These are phyloP conservation scores for Scaptomyza montana DNA, from an alignment of 1,140 invertebrate genomes.

Conservation along the genomic window DNA sequence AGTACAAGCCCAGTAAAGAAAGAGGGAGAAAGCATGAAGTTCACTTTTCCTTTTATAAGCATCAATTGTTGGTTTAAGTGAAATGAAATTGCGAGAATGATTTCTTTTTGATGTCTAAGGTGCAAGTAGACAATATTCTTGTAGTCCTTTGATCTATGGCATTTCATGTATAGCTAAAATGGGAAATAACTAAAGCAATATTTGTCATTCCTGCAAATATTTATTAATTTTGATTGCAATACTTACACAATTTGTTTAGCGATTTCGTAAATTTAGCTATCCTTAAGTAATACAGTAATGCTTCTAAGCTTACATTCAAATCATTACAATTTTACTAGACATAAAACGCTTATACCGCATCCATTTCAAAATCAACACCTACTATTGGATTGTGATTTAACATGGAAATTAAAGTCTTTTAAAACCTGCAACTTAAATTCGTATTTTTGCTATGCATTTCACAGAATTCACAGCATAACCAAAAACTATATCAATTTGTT, in stretches of 20 bases:
- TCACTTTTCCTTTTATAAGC: slow-evolving; percentile 6
- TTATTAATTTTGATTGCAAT: too few relatives aligned
- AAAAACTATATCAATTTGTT: neutral
- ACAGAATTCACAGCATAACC: neutral
- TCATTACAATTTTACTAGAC: too few relatives aligned
- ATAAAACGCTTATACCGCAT: too few relatives aligned
- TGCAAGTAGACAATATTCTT: slow-evolving; percentile 1
- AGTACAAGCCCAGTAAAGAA: neutral
- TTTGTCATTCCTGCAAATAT: too few relatives aligned
- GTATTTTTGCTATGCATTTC: neutral
- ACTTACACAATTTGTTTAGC: too few relatives aligned
- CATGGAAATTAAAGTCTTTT: too few relatives aligned
- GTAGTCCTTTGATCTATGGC: neutral
- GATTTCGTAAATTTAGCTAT: too few relatives aligned
- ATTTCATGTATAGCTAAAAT: neutral
- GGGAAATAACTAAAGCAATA: neutral
- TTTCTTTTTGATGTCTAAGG: neutral
- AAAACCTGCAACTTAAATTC: neutral
- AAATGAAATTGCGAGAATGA: slow-evolving; percentile 6
- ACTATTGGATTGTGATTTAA: too few relatives aligned
- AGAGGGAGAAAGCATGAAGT: neutral
- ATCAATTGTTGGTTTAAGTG: neutral
- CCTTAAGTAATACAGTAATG: too few relatives aligned
- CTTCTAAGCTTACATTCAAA: too few relatives aligned
- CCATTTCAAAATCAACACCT: too few relatives aligned